Base-by-base conservation (phyloP, 2,797 vertebrate genomes). In the Eulemur rubriventer region DNA sequence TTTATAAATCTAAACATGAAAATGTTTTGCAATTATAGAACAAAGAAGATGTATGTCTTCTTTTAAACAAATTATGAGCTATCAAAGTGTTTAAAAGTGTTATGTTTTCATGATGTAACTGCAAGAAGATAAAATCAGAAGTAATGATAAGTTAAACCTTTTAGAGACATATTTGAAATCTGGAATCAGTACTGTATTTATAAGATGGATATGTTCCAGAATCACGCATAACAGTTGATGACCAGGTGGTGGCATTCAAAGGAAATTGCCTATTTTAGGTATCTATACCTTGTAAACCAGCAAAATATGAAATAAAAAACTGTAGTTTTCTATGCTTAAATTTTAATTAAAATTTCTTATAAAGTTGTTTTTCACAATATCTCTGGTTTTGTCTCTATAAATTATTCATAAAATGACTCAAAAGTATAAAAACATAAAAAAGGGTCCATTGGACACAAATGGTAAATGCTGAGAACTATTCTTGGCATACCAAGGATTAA, bases 91-190 rank as follows among this genome's bases (percentile, higher is more conserved):
- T 93, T 33, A 48, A 85, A 94, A 79, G 13, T 35, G 79, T 57
- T 76, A 26, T 89, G 70, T 63, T 90, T 94, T 88, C 17, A 79
- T 85, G 41, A 72, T 55, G 0, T 48, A 90, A 91, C 20, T 55
- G 1, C 7, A 94, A 76, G 63, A 83, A 94, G 38, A 95, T 52
- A 87, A 87, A 96, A 86, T 87, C 38, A 83, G 50, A 96, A 91
- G 9, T 70, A 88, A 46, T 18, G 20, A 70, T 81, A 85, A 93
- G 10, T 59, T 48, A 92, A 89, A 89, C 4, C n/a, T 82, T 76
- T 91, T 69, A 95, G n/a, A 88, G n/a, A 75, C 26, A 3, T 46
- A 70, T 72, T 55, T 94, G 26, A 82, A 86, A 90, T 48, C 43
- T 52, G 59, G n/a, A 95, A 63, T 89, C 28, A 52, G 1, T 41